phyloP scores from a whole-genome alignment of 2,797 vertebrate genomes.

The Sebastes hopkinsi region DNA sequence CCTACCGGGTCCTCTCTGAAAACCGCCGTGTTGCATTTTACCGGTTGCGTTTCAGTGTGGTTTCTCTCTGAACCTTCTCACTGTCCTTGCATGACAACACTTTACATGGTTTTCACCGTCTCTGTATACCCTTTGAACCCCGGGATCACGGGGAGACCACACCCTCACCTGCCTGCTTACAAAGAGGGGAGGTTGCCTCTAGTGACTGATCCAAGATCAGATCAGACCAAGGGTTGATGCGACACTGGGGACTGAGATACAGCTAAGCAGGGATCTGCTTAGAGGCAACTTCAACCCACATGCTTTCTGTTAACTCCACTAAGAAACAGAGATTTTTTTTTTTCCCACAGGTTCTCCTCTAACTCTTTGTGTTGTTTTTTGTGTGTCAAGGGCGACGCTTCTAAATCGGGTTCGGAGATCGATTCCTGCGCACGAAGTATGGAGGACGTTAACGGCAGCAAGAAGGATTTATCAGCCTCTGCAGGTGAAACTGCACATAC shows the following conservation, averaged over 20 bases:
- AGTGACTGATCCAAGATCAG: conserved; percentile 40
- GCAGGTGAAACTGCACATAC: conserved; percentile 82
- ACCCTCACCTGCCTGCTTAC: conserved; percentile 28
- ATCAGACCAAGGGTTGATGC: not conserved
- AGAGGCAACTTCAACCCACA: conserved; percentile 48
- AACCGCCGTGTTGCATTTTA: not conserved
- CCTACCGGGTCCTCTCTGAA: not conserved
- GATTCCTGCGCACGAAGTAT: conserved; percentile 87
- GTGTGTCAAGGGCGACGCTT: conserved; percentile 89
- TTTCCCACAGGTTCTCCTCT: conserved; percentile 10
- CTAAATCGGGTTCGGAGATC: conserved; percentile 91
- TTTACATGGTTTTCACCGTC: conserved; percentile 34
- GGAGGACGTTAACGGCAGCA: conserved; percentile 89
- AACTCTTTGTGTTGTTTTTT: conserved; percentile 38
- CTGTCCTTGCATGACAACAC: conserved; percentile 68
- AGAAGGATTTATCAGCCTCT: conserved; percentile 87
- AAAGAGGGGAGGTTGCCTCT: conserved; percentile 43
- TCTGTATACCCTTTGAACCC: conserved; percentile 32
- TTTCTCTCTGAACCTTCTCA: conserved; percentile 30
- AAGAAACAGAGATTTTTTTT: not conserved
- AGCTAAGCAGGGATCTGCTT: conserved; percentile 40
- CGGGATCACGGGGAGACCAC: conserved; percentile 44
- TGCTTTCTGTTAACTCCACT: conserved; percentile 5
- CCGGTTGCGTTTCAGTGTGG: conserved; percentile 64
- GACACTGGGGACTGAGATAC: not conserved